These are phyloP conservation scores for Otolemur garnettii DNA, from an alignment of 2,113 vertebrate genomes.

Conservation along the genomic window DNA sequence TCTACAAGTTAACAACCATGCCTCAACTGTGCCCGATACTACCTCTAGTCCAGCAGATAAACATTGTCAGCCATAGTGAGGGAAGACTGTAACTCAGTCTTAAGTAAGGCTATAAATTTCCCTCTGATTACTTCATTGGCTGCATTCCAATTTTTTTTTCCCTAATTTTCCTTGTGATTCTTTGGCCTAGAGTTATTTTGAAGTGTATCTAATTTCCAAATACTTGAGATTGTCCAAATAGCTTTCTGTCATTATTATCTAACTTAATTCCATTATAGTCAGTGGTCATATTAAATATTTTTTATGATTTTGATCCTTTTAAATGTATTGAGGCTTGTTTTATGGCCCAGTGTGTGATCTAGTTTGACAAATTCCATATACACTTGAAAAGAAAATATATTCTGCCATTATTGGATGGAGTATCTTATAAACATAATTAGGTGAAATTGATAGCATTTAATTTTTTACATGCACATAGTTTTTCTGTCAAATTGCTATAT, in stretches of 20 bases:
- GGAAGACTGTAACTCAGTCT: neutral
- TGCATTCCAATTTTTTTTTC: neutral
- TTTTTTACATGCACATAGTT: neutral
- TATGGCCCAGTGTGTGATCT: neutral
- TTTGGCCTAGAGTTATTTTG: constrained; percentile 19
- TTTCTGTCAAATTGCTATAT: neutral
- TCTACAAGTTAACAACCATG: neutral
- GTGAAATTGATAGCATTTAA: neutral
- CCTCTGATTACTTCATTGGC: neutral
- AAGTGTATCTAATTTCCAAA: constrained; percentile 9
- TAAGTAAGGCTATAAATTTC: neutral
- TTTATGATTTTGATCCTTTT: neutral
- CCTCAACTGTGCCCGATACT: neutral
- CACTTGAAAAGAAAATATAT: neutral
- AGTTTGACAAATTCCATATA: neutral
- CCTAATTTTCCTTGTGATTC: neutral
- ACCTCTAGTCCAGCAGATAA: neutral
- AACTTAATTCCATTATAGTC: neutral
- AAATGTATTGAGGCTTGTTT: constrained; percentile 10
- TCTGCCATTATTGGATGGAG: neutral
- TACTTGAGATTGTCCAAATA: neutral
- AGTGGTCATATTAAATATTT: neutral
- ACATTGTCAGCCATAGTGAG: neutral
- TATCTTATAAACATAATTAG: neutral
- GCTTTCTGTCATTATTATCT: neutral